Conservation (phyloP, 2,113 vertebrate genomes). For the Physeter macrocephalus region DNA sequence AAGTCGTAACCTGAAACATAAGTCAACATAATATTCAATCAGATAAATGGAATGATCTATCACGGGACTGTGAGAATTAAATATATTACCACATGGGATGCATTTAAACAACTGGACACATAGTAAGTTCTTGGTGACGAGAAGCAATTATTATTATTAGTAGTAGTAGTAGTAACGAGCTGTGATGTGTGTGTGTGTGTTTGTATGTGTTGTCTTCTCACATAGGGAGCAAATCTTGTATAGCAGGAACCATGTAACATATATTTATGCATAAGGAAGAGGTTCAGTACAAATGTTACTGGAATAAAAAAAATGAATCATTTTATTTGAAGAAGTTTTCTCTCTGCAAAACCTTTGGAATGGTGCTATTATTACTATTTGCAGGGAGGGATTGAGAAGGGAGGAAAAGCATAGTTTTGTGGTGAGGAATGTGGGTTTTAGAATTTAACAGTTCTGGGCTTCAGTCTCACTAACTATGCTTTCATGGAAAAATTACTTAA, state of each 20-base stretch:
- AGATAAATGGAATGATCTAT: neutral
- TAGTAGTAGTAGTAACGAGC: neutral
- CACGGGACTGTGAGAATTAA: neutral
- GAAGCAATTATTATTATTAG: neutral
- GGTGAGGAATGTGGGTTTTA: neutral
- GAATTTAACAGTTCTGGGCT: neutral
- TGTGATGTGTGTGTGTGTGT: neutral
- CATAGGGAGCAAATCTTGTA: neutral
- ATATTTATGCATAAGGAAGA: neutral
- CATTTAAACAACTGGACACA: neutral
- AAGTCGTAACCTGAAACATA: conserved; percentile 3
- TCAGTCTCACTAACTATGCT: neutral
- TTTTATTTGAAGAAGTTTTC: neutral
- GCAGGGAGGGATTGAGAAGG: neutral
- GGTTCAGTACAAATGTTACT: neutral
- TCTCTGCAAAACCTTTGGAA: neutral
- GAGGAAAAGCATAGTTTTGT: neutral
- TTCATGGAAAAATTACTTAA: neutral
- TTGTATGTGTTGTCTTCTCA: neutral
- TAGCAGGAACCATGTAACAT: neutral
- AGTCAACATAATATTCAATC: neutral
- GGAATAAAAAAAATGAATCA: neutral
- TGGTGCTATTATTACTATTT: neutral
- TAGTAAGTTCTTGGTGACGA: neutral
- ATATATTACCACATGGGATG: neutral